These are phyloP conservation scores for Xanthia togata DNA, from an alignment of 2,888 invertebrate species.

Conservation along the genomic window DNA sequence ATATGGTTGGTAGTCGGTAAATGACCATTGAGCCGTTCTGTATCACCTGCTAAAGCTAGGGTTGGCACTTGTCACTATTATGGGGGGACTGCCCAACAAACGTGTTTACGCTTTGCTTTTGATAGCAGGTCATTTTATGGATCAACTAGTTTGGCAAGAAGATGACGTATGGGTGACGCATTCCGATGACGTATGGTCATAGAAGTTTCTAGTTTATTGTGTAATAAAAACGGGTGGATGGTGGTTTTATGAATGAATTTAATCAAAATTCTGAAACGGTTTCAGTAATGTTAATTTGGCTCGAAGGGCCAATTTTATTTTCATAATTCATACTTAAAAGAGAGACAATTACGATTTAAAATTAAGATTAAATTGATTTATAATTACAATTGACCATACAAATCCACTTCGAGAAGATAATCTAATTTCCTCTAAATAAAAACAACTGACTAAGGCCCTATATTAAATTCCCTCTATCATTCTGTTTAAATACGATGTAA, in stretches of 20 bases:
- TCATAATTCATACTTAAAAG: not conserved
- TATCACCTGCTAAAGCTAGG: slow-evolving; percentile 75
- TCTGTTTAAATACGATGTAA: not conserved
- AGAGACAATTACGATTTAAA: not conserved
- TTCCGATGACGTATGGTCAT: slow-evolving; percentile 13
- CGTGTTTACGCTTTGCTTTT: slow-evolving; percentile 44
- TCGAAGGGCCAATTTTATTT: not conserved
- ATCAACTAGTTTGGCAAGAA: slow-evolving; percentile 24
- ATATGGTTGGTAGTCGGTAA: slow-evolving; percentile 81
- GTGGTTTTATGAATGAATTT: not conserved
- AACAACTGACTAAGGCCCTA: too few relatives aligned
- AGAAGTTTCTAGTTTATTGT: slow-evolving; percentile 16
- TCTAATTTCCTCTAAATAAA: not conserved
- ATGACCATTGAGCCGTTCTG: slow-evolving; percentile 79
- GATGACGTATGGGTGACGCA: slow-evolving; percentile 23
- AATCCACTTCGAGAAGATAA: not conserved
- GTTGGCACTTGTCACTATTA: slow-evolving; percentile 58
- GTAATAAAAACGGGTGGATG: not conserved
- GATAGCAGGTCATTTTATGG: slow-evolving; percentile 39
- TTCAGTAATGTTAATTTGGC: not conserved
- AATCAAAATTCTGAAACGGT: not conserved
- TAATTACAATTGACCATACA: not conserved
- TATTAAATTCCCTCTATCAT: not conserved
- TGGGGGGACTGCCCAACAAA: slow-evolving; percentile 55
- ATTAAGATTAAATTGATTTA: not conserved